These are phyloP conservation scores for Thelaira solivaga DNA, from an alignment of 2,888 invertebrate genomes.

Conservation along the genomic window DNA sequence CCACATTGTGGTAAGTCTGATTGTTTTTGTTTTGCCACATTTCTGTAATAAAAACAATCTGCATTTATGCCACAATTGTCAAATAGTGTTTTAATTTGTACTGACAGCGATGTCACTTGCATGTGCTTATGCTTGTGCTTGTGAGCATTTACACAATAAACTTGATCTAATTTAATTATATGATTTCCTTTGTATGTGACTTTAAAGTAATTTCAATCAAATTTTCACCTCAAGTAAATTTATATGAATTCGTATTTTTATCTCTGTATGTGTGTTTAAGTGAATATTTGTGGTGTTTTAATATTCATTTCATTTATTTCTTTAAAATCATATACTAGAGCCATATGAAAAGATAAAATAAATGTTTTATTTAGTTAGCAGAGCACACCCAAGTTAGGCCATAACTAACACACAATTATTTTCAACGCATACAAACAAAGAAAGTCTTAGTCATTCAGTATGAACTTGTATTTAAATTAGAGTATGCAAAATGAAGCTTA, in stretches of 20 bases:
- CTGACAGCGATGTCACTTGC: constrained; percentile 49
- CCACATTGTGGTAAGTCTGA: constrained; percentile 19
- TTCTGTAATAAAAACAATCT: constrained; percentile 38
- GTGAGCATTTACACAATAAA: background rate
- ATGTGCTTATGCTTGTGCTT: background rate
- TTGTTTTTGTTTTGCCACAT: constrained; percentile 20
- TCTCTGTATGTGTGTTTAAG: background rate
- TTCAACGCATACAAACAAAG: no score
- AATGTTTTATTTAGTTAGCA: no score
- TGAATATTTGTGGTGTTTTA: background rate
- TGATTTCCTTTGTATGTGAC: background rate
- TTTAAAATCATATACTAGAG: no score
- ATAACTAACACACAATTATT: no score
- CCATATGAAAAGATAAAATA: no score
- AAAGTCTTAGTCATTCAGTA: no score
- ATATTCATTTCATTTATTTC: background rate
- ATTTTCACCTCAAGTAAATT: constrained; percentile 21
- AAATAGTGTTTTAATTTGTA: constrained; percentile 47
- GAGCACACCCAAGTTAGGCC: no score
- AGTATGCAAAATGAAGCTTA: no score
- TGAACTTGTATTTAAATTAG: no score
- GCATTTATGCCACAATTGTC: constrained; percentile 45
- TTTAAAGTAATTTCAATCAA: constrained; percentile 11
- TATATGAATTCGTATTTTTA: background rate
- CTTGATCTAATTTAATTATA: constrained; percentile 24